These are phyloP conservation scores for Fulmarus glacialis DNA, from an alignment of 2,113 vertebrate genomes.

Conservation along the genomic window DNA sequence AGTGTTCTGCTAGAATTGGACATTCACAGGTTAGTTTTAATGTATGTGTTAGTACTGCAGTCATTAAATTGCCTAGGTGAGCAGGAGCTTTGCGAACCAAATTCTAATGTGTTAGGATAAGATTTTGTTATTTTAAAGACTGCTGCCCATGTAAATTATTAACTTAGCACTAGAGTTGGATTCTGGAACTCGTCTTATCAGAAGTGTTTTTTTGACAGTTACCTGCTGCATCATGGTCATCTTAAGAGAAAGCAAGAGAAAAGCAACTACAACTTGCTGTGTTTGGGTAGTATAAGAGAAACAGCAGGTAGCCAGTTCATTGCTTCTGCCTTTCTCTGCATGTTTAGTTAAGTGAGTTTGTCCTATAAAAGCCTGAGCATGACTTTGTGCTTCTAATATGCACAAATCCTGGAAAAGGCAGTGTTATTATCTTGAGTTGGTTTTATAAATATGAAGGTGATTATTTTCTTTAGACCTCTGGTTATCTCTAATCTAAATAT, in stretches of 20 bases:
- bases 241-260: background rate
- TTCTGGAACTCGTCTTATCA: background rate
- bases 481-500: background rate
- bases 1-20: background rate
- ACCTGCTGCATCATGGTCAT: background rate
- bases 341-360: fast-evolving
- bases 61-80: background rate
- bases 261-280: background rate
- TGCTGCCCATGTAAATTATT: background rate
- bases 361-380: background rate
- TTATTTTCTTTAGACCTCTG: background rate
- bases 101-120: background rate
- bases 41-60: background rate
- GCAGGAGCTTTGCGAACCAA: background rate
- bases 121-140: background rate
- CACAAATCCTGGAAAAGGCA: background rate
- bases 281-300: background rate
- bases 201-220: background rate
- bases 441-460: background rate
- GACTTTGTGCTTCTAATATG: background rate
- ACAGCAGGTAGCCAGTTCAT: fast-evolving
- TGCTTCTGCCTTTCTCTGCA: background rate
- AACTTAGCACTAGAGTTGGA: background rate
- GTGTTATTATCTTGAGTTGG: background rate
- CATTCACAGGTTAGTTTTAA: background rate